Base-by-base conservation (phyloP, 1,140 invertebrate species). In the Heliconius nattereri region DNA sequence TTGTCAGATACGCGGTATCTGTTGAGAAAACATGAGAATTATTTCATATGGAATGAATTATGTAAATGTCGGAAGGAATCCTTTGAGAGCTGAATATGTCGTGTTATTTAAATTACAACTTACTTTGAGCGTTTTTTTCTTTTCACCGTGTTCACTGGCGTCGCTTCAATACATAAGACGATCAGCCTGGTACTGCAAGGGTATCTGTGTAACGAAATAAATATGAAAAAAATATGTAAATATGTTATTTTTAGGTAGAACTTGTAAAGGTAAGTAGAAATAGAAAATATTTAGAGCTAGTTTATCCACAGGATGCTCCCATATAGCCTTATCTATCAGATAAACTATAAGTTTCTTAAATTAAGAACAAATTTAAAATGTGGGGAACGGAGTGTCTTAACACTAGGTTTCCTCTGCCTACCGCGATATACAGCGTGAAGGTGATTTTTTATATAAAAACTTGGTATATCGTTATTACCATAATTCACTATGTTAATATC, bases 121-220 rank as follows among this genome's bases (percentile, higher is more conserved):
- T 88, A 94, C 94, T 94, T 94, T 79, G 92, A 92, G 85, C 95
- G 85, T 86, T 95, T 95, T 90, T 97, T 96, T 92, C 96, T 96
- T 94, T 95, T 96, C 79, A 96, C 95, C 26, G 95, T 93, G 78
- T 95, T 87, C 88, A 95, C 93, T 95, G 97, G 95, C 94, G 98
- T 87, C 95, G 97, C 97, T 95, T 99, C 98, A 82, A 99, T 97
- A 92, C 98, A 99, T 6, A 99, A 95, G 76, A 99, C 96, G 85
- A 98, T 97, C 86, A 99, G 96, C 87, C 96, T 96, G 90, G 97
- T 97, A 94, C 98, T 97, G 94, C 98, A 99, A 11, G 97, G 95
- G 84, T 96, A 96, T 77, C 96, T 94, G 72, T 20, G 26, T 52
- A 70, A 37, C 11, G 1, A 66, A 66, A 66, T 66, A 66, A 11